Evolutionary conservation across 2,113 vertebrate genomes (phyloP), one percentile per base, ranked within the genome.

Genomic region (Chloroceryle aenea): DNA sequence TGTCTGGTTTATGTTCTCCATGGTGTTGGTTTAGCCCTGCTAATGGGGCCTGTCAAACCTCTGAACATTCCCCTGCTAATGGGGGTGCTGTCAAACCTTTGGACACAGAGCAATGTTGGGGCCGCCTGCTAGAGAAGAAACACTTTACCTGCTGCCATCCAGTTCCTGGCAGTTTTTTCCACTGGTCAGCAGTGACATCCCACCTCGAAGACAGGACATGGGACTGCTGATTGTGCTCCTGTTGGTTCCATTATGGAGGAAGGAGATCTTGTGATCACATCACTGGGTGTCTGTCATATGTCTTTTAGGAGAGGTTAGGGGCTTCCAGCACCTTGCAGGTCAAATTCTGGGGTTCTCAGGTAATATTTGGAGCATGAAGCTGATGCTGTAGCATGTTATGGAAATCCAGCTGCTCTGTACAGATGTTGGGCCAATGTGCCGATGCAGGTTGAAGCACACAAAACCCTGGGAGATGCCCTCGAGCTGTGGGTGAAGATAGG

Each of bases 401-500:
- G 36, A 52, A 47, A 85, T 40, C 52, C 56, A 79, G 17, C n/a
- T 48, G 34, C 66, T 67, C 36, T 14, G 6, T 69, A 64, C 69
- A 58, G 48, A 7, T 2, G 2, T 9, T 47, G 29, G 29, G 17
- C 53, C 58, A 80, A 36, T 4, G 4, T 12, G 10, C 26, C 48
- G 8, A n/a, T 18, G 43, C 17, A 27, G 32, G 29, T 5, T 52
- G 20, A 42, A 69, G 64, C 21, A 14, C 40, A 55, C 55, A 74
- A 66, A 79, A 5, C 62, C 56, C 22, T 34, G 47, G 14, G 56
- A 85, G 47, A 42, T 50, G 61, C 42, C 63, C n/a, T 82, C 61
- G 66, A 48, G n/a, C 4, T 0, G 3, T 3, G 5, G 19, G 12
- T 45, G n/a, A 47, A 45, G 36, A 9, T 0, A 29, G 14, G 25